Conservation (phyloP, 2,888 invertebrate species). For the Norana najaformis region DNA sequence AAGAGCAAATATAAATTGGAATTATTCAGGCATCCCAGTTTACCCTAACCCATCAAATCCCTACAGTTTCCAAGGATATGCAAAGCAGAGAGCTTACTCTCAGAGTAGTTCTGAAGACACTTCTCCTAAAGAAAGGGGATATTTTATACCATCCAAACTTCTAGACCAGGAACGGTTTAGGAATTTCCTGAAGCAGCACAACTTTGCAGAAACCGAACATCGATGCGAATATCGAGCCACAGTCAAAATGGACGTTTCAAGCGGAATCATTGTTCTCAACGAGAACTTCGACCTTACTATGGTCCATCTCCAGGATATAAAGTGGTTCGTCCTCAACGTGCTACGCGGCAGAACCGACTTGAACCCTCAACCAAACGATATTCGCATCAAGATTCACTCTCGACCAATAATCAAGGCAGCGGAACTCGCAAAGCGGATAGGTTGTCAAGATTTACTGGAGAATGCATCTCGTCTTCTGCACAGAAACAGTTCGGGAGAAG, state of each 20-base stretch:
- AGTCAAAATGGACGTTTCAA: background rate
- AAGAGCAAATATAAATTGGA: background rate
- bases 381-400: conserved; percentile 7
- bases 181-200: background rate
- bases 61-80: no score
- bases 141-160: background rate
- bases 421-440: background rate
- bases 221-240: background rate
- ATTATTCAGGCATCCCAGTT: background rate
- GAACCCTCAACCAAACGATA: background rate
- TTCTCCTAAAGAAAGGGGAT: no score
- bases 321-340: background rate
- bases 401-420: background rate
- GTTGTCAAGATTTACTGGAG: background rate
- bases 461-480: background rate
- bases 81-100: no score
- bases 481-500: background rate
- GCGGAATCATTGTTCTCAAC: background rate
- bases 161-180: background rate
- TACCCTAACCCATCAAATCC: background rate
- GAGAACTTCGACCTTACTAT: background rate
- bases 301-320: background rate
- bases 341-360: background rate
- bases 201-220: background rate
- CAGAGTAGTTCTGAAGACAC: background rate